Conservation (phyloP, 2,113 vertebrate genomes). For the Gasterosteus aculeatus region DNA sequence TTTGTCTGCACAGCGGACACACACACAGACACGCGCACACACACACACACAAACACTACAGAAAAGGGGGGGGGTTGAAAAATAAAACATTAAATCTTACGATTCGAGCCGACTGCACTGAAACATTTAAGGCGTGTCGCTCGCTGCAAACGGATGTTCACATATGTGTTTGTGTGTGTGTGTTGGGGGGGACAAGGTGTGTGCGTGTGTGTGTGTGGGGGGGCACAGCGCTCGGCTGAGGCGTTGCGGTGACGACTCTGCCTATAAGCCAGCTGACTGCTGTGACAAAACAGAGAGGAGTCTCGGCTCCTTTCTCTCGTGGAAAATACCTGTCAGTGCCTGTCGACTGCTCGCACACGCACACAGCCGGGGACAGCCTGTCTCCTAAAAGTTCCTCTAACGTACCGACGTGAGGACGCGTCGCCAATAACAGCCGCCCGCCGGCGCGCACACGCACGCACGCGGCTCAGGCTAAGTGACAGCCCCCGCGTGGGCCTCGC, state of each 20-base stretch:
- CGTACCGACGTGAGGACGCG: conserved; percentile 25
- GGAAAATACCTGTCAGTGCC: conserved; percentile 73
- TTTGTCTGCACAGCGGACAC: conserved; percentile 36
- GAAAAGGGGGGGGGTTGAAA: conserved; percentile 9
- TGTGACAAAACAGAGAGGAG: conserved; percentile 67
- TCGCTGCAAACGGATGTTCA: conserved; percentile 56
- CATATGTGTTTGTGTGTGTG: conserved; percentile 29
- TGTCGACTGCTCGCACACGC: conserved; percentile 49
- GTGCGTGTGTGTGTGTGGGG: neutral
- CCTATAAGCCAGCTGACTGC: conserved; percentile 64
- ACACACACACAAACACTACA: conserved; percentile 21
- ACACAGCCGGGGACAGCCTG: conserved; percentile 45
- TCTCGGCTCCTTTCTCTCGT: conserved; percentile 63
- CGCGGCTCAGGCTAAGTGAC: conserved; percentile 29
- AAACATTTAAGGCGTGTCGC: conserved; percentile 66
- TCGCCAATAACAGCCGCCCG: conserved; percentile 25
- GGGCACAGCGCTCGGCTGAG: conserved; percentile 36
- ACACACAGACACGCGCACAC: conserved; percentile 32
- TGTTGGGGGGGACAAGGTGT: no score
- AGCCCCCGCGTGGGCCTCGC: conserved; percentile 13
- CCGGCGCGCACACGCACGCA: neutral
- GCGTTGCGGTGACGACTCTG: conserved; percentile 54
- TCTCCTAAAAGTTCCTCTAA: conserved; percentile 57
- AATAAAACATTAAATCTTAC: conserved; percentile 17
- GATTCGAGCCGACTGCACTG: conserved; percentile 44